phyloP scores from a whole-genome alignment of 1,140 invertebrate species.

The Drosophila ambigua region DNA sequence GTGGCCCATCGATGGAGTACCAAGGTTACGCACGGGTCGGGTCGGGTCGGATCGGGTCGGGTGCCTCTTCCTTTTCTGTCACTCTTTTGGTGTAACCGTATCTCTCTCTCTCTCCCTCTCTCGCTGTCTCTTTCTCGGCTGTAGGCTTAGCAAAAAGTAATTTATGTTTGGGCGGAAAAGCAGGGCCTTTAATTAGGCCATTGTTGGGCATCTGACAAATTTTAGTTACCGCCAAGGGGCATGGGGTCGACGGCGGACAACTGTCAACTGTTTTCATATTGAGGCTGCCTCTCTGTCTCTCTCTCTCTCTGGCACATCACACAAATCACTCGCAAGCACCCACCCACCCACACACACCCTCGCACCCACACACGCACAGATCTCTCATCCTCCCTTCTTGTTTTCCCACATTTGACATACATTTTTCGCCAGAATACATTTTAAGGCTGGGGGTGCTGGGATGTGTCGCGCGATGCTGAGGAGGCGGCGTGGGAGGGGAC shows the following conservation, averaged over 20 bases:
- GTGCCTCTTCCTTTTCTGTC: no score
- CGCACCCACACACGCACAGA: conserved; percentile 32
- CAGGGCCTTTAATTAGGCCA: conserved; percentile 45
- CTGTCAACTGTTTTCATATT: conserved; percentile 67
- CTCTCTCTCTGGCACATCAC: conserved; percentile 21
- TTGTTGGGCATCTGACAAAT: conserved; percentile 35
- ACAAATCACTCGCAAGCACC: conserved; percentile 38
- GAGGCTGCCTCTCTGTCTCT: conserved; percentile 10
- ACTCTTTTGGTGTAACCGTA: no score
- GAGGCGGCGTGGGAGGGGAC: conserved; percentile 1
- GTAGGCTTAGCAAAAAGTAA: conserved; percentile 33
- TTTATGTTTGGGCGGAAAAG: conserved; percentile 27
- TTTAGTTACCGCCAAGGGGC: conserved; percentile 10
- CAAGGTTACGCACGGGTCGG: conserved; percentile 27
- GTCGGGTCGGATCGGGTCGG: no score
- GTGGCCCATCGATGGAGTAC: conserved; percentile 6
- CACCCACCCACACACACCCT: conserved; percentile 31
- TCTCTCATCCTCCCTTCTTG: conserved; percentile 11
- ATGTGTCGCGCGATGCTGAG: background rate
- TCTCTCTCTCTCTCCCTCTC: background rate
- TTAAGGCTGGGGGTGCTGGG: background rate
- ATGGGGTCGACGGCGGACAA: conserved; percentile 16
- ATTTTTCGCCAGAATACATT: conserved; percentile 45
- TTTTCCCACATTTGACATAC: conserved; percentile 51
- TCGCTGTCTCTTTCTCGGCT: background rate